A percentile compares a stretch with the other conserved stretches of the same genome.
Conservation (phyloP, 2,888 invertebrate species). For the Pseudoips prasinana region DNA sequence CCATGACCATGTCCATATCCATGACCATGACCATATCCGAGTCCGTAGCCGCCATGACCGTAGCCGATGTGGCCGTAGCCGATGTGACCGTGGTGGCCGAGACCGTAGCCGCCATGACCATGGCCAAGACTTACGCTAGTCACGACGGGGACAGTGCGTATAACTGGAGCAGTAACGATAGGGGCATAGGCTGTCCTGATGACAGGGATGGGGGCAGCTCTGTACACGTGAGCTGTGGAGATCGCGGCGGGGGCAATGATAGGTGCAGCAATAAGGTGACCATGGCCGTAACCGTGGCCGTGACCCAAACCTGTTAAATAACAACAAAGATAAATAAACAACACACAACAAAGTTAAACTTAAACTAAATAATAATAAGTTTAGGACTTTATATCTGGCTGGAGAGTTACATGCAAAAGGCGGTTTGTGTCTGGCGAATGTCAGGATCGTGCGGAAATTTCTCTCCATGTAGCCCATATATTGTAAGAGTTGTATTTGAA, state of each 20-base stretch:
- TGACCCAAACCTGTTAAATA: too few relatives aligned
- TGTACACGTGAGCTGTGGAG: conserved; percentile 57
- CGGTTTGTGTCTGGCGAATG: too few relatives aligned
- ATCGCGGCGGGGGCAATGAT: conserved; percentile 52
- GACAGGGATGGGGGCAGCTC: conserved; percentile 62
- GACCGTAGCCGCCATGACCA: conserved; percentile 8
- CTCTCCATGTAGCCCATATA: too few relatives aligned
- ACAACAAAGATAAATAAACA: too few relatives aligned
- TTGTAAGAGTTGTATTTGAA: too few relatives aligned
- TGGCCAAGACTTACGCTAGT: conserved; percentile 9
- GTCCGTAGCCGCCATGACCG: conserved; percentile 6
- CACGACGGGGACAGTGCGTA: conserved; percentile 38
- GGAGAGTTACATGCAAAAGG: too few relatives aligned
- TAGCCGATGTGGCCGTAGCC: conserved; percentile 4
- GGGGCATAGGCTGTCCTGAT: conserved; percentile 53
- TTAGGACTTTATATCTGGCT: too few relatives aligned
- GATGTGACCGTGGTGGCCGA: conserved; percentile 1
- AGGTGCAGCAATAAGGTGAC: conserved; percentile 17
- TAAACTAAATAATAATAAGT: too few relatives aligned
- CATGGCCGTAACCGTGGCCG: conserved; percentile 22
- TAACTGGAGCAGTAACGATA: conserved; percentile 44
- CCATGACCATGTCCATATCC: not conserved
- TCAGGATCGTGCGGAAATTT: too few relatives aligned
- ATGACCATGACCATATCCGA: conserved; percentile 10
- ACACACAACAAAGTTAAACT: too few relatives aligned